Percentiles rank a stretch among this genome's conserved stretches.
Conservation (phyloP, 2,888 invertebrate species). For the Idaea biselata region DNA sequence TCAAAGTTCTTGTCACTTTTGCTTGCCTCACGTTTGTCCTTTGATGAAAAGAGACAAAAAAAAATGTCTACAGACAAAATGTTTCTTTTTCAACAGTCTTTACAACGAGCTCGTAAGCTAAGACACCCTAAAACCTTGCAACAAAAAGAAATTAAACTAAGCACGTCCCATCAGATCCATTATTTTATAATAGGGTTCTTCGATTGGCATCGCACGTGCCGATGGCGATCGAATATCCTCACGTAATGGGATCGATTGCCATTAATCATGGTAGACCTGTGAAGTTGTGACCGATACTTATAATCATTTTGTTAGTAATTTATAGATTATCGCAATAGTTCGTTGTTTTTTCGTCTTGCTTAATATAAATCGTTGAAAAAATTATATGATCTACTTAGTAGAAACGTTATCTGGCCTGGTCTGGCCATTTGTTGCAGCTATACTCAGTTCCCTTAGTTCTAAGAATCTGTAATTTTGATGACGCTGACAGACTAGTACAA, state of each 20-base stretch:
- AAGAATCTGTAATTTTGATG: too few relatives aligned
- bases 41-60: too few relatives aligned
- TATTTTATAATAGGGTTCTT: background rate
- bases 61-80: too few relatives aligned
- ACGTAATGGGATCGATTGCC: constrained; percentile 45
- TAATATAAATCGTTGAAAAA: background rate
- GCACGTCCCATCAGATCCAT: background rate
- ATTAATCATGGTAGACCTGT: constrained; percentile 54
- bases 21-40: too few relatives aligned
- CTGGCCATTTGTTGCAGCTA: too few relatives aligned
- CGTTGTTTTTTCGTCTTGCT: background rate
- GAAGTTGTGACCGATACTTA: constrained; percentile 43
- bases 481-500: too few relatives aligned
- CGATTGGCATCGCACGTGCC: constrained; percentile 8
- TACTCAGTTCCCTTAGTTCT: too few relatives aligned
- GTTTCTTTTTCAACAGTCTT: too few relatives aligned
- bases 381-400: too few relatives aligned
- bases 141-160: background rate
- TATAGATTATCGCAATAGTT: constrained; percentile 18
- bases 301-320: constrained; percentile 46
- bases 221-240: constrained; percentile 31
- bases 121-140: background rate
- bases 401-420: too few relatives aligned
- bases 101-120: too few relatives aligned
- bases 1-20: too few relatives aligned